phyloP scores from a whole-genome alignment of 2,797 vertebrate species.

The Clarias fuscus region DNA sequence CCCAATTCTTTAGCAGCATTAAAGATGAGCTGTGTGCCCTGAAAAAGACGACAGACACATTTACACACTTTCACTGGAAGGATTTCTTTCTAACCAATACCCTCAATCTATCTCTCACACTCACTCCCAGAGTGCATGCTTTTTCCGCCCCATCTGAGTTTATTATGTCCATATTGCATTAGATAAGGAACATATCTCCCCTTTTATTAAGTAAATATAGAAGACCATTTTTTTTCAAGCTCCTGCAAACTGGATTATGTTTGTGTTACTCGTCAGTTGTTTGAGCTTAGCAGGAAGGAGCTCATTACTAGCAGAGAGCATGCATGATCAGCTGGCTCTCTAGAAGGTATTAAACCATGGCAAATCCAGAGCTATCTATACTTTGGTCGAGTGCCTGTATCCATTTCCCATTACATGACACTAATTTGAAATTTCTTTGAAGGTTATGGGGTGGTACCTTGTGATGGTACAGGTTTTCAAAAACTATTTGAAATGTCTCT shows the following conservation, averaged over 20 bases:
- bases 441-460: background rate
- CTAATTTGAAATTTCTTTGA: background rate
- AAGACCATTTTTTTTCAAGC: background rate
- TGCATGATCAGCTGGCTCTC: background rate
- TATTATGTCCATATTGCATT: slow-evolving; percentile 17
- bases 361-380: background rate
- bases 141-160: background rate
- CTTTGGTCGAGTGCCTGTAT: background rate
- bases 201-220: slow-evolving; percentile 14
- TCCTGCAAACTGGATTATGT: background rate
- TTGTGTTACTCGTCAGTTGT: slow-evolving; percentile 4
- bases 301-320: background rate
- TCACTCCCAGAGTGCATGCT: background rate
- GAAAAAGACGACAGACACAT: slow-evolving; percentile 44
- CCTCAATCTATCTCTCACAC: background rate
- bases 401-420: background rate
- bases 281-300: background rate
- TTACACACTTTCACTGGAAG: background rate
- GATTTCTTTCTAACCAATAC: background rate
- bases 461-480: background rate
- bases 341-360: background rate
- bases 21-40: slow-evolving; percentile 98
- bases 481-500: background rate
- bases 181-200: background rate
- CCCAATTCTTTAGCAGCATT: slow-evolving; percentile 96